These are phyloP conservation scores for Castor canadensis DNA, from an alignment of 2,113 vertebrate species.

Conservation along the genomic window DNA sequence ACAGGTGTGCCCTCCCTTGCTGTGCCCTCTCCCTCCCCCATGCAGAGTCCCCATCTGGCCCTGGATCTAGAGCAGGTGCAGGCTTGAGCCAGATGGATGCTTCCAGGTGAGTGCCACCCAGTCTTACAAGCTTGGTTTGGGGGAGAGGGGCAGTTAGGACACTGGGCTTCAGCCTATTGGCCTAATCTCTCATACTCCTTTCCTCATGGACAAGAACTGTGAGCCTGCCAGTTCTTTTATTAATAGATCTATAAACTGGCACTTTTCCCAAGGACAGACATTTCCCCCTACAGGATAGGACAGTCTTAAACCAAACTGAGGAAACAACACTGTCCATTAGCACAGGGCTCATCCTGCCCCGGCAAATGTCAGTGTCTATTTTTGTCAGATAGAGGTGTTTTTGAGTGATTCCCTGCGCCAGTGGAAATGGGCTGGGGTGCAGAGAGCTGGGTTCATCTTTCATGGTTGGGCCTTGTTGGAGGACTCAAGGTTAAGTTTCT, in stretches of 20 bases:
- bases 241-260: background rate
- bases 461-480: background rate
- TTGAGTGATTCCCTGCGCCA: background rate
- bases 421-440: rapidly evolving
- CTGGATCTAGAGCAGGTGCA: background rate
- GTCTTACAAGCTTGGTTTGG: background rate
- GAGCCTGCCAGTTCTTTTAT: background rate
- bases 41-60: background rate
- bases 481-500: background rate
- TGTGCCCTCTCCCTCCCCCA: too few species aligned
- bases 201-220: background rate
- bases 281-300: background rate
- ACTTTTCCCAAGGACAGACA: background rate
- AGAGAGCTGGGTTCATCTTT: background rate
- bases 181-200: background rate
- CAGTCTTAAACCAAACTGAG: background rate
- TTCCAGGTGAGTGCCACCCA: background rate
- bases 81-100: background rate
- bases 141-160: rapidly evolving
- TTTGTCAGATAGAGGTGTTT: background rate
- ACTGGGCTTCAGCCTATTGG: background rate
- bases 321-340: background rate
- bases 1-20: background rate
- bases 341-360: background rate
- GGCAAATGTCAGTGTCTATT: background rate